Evolutionary conservation across 1,140 invertebrate genomes (phyloP), one percentile per base, ranked within the genome.

Genomic region (Formica exsecta): DNA sequence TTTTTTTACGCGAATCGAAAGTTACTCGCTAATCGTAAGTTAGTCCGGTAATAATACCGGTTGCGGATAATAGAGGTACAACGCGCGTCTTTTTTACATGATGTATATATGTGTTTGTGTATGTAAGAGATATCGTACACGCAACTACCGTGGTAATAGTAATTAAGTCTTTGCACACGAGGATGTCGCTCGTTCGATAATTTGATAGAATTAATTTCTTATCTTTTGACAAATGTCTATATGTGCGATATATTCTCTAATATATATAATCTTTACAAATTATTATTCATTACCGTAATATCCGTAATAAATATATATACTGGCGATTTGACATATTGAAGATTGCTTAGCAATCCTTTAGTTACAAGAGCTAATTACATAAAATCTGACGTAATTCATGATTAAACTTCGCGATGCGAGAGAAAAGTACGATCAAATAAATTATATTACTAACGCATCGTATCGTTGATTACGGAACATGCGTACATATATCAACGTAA

Each of bases 121-220:
- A 2, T 44, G 51, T 38, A 59, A 81, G 44, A 81, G 79, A 71
- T 81, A 81, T 81, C 79, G 66, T 71, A 71, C 79, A 71, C 51
- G 79, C 79, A 71, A 73, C 51, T 81, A 71, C 38, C 48, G 25
- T 59, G 66, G 36, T n/a, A 80, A 79, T 54, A 70, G 48, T 81
- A 81, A 81, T 81, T 81, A 81, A 81, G 48, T 16, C 32, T 41
- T 81, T 44, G 51, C 79, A 36, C 38, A 36, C 38, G 66, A 71
- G 75, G 51, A 71, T 59, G 79, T 71, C 79, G 65, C 77, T 41
- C 51, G 36, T 81, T 81, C 41, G 64, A 57, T 65, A 81, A 81
- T 81, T 81, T 44, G 36, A 81, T 73, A 59, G 66, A 81, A 81
- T 81, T 44, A 57, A 13, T 61, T 41, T 59, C 66, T 41, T 44